Percentiles rank a stretch among this genome's conserved stretches.
Conservation (phyloP, 2,888 invertebrate species). For the Pasiphila rectangulata region DNA sequence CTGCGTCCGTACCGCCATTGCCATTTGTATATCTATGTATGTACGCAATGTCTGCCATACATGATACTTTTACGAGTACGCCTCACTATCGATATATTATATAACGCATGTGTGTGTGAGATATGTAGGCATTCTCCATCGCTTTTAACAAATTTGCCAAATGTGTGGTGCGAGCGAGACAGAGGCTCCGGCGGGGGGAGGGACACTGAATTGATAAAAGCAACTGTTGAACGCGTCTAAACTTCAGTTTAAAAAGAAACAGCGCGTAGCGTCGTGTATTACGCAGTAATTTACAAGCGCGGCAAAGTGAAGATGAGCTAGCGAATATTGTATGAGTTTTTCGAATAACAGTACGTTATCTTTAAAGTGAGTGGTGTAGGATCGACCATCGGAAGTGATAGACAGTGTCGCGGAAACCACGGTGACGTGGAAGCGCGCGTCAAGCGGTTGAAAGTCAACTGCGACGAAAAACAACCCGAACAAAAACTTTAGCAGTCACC, state of each 20-base stretch:
- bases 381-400: constrained; percentile 40
- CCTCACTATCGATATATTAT: constrained; percentile 46
- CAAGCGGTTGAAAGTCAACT: constrained; percentile 70
- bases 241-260: constrained; percentile 72
- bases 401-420: constrained; percentile 47
- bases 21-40: constrained; percentile 28
- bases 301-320: constrained; percentile 72
- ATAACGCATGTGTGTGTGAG: constrained; percentile 45
- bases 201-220: constrained; percentile 75
- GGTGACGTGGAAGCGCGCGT: constrained; percentile 73
- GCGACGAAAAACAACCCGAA: constrained; percentile 64
- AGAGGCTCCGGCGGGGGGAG: constrained; percentile 55
- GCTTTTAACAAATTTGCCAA: constrained; percentile 44
- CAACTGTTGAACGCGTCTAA: constrained; percentile 72
- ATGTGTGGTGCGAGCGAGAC: constrained; percentile 58
- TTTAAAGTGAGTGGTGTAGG: constrained; percentile 46
- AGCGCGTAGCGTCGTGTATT: constrained; percentile 52
- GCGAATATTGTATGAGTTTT: constrained; percentile 62
- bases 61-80: constrained; percentile 40
- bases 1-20: constrained; percentile 23
- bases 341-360: constrained; percentile 50
- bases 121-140: constrained; percentile 48
- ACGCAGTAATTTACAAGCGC: constrained; percentile 48
- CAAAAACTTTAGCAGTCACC: constrained; percentile 64
- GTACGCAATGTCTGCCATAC: constrained; percentile 46